A percentile compares a stretch with the other conserved stretches of the same genome.
Evolutionary conservation across 2,797 vertebrate species (phyloP).

Genomic region (Spheniscus humboldti): DNA sequence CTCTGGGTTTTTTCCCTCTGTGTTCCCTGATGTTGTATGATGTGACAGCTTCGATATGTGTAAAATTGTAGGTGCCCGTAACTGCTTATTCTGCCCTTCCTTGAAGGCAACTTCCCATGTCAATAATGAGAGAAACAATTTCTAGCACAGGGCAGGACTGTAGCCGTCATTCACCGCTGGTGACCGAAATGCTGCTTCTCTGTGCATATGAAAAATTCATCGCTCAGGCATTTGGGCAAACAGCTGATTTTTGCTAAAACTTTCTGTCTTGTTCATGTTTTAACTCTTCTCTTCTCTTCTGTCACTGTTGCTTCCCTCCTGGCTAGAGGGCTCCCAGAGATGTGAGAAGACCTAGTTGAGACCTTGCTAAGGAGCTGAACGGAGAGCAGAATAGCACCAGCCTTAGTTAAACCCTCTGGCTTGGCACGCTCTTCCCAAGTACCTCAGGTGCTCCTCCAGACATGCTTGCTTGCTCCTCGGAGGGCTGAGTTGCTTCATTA

Average conservation of each 20-base stretch:
- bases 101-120: not conserved
- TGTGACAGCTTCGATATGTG: not conserved
- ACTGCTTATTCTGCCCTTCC: not conserved
- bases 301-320: constrained; percentile 24
- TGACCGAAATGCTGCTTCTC: not conserved
- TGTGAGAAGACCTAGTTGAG: not conserved
- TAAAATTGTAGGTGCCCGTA: not conserved
- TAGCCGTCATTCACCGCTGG: fast-evolving
- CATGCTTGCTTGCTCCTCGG: not conserved
- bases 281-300: constrained; percentile 44
- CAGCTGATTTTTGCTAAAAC: not conserved
- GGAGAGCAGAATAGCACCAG: not conserved
- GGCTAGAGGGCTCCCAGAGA: not conserved
- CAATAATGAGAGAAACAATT: not conserved
- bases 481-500: not conserved
- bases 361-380: not conserved
- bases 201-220: not conserved
- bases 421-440: not conserved
- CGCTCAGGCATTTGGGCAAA: not conserved
- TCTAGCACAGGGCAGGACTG: not conserved
- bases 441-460: not conserved
- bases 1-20: not conserved
- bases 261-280: not conserved
- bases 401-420: not conserved
- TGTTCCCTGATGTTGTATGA: not conserved